These are phyloP conservation scores for Telenomus remus DNA, from an alignment of 1,140 invertebrate species.

Conservation along the genomic window DNA sequence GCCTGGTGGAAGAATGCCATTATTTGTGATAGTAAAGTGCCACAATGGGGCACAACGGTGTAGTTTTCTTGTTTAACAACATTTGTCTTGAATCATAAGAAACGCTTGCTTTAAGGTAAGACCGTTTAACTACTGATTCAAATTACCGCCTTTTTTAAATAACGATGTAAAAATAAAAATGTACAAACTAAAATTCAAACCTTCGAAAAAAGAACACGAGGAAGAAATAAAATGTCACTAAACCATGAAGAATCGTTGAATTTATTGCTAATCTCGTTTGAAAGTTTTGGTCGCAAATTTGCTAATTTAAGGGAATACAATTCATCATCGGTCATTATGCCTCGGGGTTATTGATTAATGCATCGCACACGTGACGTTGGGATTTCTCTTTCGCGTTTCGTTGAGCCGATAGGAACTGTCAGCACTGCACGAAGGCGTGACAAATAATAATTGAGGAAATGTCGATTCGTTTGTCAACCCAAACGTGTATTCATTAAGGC, in stretches of 20 bases:
- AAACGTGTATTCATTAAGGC: constrained; percentile 30
- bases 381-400: constrained; percentile 7
- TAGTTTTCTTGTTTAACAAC: constrained; percentile 51
- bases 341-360: constrained; percentile 5
- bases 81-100: constrained; percentile 49
- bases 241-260: neutral
- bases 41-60: constrained; percentile 36
- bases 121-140: constrained; percentile 8
- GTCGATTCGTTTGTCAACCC: constrained; percentile 29
- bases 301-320: neutral
- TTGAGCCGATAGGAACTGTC: constrained; percentile 8
- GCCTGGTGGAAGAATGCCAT: constrained; percentile 48
- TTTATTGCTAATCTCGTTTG: no score
- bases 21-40: constrained; percentile 46
- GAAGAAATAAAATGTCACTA: constrained; percentile 6
- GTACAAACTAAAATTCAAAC: constrained; percentile 4
- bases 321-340: neutral
- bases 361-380: constrained; percentile 7
- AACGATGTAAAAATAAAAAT: neutral
- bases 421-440: constrained; percentile 18
- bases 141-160: neutral
- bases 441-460: constrained; percentile 35
- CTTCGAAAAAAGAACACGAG: neutral
- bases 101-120: constrained; percentile 51
- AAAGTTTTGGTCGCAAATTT: neutral